Conservation (phyloP, 2,888 invertebrate genomes). For the Conus canariensis region DNA sequence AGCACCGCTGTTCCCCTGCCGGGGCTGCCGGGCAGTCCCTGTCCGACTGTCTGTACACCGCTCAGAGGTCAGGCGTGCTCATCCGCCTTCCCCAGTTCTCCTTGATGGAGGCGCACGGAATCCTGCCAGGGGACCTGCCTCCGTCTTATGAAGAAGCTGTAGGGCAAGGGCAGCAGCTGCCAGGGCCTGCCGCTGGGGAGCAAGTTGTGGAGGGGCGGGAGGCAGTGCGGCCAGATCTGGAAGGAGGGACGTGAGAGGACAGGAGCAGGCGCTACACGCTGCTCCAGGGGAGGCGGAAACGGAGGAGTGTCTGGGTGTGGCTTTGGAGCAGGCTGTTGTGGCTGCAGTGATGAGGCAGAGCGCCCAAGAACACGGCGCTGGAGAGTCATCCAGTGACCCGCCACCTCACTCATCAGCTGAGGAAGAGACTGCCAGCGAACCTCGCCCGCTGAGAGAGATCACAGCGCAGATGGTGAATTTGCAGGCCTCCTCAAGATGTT, state of each 20-base stretch:
- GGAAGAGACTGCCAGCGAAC: background rate
- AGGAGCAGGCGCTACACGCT: background rate
- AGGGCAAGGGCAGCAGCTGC: background rate
- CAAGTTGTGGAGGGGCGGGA: background rate
- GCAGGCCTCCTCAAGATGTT: background rate
- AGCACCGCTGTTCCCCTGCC: background rate
- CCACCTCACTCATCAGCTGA: no score
- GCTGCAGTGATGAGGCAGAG: background rate
- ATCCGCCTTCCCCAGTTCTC: constrained; percentile 14
- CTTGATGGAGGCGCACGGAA: background rate
- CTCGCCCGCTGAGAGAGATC: background rate
- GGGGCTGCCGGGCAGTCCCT: background rate
- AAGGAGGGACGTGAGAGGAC: background rate
- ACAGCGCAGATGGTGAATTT: background rate
- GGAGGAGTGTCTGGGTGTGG: background rate
- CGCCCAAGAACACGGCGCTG: background rate
- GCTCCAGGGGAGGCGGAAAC: background rate
- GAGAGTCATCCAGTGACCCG: background rate
- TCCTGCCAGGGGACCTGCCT: background rate
- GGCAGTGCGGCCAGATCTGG: no score
- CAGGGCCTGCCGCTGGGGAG: background rate
- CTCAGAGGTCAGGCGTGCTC: background rate
- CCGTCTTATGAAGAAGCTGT: constrained; percentile 35
- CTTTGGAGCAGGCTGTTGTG: background rate
- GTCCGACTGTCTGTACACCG: background rate